phyloP scores from a whole-genome alignment of 2,888 invertebrate genomes.

The Pocota personata region DNA sequence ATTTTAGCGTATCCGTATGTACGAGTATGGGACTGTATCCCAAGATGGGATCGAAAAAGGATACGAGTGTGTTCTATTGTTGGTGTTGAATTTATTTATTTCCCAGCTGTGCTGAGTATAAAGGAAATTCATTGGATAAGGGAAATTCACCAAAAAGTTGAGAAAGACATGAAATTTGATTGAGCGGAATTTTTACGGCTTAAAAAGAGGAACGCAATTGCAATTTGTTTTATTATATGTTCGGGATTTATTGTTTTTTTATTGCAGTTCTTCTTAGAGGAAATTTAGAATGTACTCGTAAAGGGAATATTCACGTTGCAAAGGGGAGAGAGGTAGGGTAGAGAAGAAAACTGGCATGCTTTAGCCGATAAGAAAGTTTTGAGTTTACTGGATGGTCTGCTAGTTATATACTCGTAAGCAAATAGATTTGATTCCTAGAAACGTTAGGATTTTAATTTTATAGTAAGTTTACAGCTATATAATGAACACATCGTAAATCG shows the following conservation, averaged over 20 bases:
- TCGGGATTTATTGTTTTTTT: conserved; percentile 11
- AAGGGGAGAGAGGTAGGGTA: not conserved
- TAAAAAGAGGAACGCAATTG: not conserved
- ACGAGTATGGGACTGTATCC: not conserved
- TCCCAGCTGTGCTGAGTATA: not conserved
- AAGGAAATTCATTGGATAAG: not conserved
- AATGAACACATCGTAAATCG: too few relatives aligned
- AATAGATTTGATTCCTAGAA: too few relatives aligned
- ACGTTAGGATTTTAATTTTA: too few relatives aligned
- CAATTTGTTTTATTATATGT: conserved; percentile 20
- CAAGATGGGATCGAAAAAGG: too few relatives aligned
- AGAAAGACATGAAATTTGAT: conserved; percentile 44
- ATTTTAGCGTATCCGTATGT: not conserved
- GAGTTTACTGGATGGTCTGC: too few relatives aligned
- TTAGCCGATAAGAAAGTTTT: not conserved
- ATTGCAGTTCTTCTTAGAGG: not conserved
- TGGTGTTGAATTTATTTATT: not conserved
- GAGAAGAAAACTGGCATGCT: not conserved
- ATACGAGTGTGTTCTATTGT: not conserved
- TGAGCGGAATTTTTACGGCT: conserved; percentile 30
- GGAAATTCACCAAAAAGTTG: conserved; percentile 15
- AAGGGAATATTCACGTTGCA: not conserved
- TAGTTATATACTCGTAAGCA: too few relatives aligned
- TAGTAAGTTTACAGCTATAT: too few relatives aligned
- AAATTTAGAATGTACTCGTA: not conserved